phyloP scores from a whole-genome alignment of 2,888 invertebrate genomes.

The Ethmia dodecea region DNA sequence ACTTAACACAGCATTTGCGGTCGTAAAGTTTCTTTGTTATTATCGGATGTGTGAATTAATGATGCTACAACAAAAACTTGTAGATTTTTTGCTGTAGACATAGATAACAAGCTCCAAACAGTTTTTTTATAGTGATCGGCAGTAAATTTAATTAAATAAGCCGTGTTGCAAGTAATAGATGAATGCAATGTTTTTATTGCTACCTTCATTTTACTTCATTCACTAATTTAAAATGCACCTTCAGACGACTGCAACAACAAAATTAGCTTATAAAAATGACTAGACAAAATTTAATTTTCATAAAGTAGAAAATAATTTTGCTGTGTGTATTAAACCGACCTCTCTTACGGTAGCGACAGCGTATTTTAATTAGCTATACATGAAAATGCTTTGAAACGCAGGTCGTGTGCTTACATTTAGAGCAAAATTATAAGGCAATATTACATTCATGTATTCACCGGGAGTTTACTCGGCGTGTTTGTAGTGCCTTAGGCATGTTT shows the following conservation, averaged over 20 bases:
- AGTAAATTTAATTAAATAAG: too few relatives aligned
- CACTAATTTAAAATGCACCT: neutral
- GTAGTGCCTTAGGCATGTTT: slow-evolving; percentile 26
- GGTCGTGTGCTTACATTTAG: slow-evolving; percentile 40
- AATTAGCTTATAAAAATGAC: slow-evolving; percentile 23
- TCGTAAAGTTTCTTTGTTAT: slow-evolving; percentile 5
- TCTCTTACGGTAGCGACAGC: slow-evolving; percentile 46
- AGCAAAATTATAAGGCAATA: slow-evolving; percentile 57
- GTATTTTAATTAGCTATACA: slow-evolving; percentile 76
- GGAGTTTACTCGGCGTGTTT: slow-evolving; percentile 39
- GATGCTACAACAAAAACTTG: too few relatives aligned
- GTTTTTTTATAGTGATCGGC: too few relatives aligned
- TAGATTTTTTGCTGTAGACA: too few relatives aligned
- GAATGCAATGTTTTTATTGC: too few relatives aligned
- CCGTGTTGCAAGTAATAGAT: too few relatives aligned
- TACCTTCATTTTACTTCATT: too few relatives aligned
- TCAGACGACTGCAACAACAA: neutral
- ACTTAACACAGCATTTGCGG: slow-evolving; percentile 22
- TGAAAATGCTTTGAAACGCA: slow-evolving; percentile 69
- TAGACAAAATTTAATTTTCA: slow-evolving; percentile 41
- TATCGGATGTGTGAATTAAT: neutral
- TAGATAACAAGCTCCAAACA: too few relatives aligned
- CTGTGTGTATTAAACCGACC: slow-evolving; percentile 40
- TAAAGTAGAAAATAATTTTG: slow-evolving; percentile 51
- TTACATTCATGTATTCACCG: slow-evolving; percentile 42